Base-by-base conservation (phyloP, 2,113 vertebrate species). In the Oxygymnocypris stewartii region DNA sequence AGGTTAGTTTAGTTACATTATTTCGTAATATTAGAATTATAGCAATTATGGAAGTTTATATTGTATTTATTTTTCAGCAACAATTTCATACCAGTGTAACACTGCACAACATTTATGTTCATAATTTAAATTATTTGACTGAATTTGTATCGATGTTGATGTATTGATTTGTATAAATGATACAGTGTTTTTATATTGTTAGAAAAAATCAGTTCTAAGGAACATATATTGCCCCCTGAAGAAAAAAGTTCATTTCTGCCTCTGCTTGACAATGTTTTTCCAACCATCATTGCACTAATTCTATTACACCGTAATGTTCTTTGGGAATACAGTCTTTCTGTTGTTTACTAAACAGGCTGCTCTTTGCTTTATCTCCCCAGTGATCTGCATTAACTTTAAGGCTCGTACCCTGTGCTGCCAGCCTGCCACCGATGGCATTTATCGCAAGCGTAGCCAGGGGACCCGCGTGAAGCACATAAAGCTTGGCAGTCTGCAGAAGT, bases 381-480 rank as follows among this genome's bases (percentile, higher is more conserved):
- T 67, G 79, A 82, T 82, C 61, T 82, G 79, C 79, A 82, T 82
- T 82, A 82, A 63, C 23, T 67, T 16, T 82, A 82, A 65, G 40
- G 14, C 79, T 67, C 23, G 4, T 80, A 80, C 57, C 69, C 12
- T 67, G 23, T 49, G 65, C 63, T 85, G 84, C 79, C 79, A 65
- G 59, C 59, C 79, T 80, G 79, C 35, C 59, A 44, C 76, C 5
- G 76, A 47, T 44, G 57, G 79, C 79, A 67, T 82, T 82, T 65
- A 82, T 31, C n/a, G 79, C 59, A 65, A 65, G 79, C 47, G 57
- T 82, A 47, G 79, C 59, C 61, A 47, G 42, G 59, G 79, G 79
- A 82, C n/a, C 25, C 79, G 40, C 4, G 59, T 47, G 59, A 42
- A 18, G 40, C 79, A 67, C 61, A 82, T 82, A 67, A 82, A 65